phyloP scores from a whole-genome alignment of 2,888 invertebrate genomes.

The Andrena bucephala region DNA sequence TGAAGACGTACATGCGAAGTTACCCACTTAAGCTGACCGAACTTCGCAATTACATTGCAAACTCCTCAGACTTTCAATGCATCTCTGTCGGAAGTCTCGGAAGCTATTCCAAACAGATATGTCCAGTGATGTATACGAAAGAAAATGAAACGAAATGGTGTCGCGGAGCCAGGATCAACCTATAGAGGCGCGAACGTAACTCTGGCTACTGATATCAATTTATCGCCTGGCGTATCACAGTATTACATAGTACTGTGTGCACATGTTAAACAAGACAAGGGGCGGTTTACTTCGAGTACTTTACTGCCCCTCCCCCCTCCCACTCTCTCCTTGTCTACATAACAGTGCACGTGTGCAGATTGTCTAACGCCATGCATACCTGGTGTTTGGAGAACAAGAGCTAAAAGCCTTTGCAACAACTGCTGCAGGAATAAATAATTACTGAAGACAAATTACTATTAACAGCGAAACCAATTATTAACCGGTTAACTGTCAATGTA shows the following conservation, averaged over 20 bases:
- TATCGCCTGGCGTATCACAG: slow-evolving; percentile 69
- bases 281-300: slow-evolving; percentile 32
- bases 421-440: neutral
- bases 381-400: slow-evolving; percentile 9
- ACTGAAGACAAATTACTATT: neutral
- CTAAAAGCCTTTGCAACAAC: neutral
- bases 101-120: too few species aligned
- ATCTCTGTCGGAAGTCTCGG: too few species aligned
- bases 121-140: neutral
- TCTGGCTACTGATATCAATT: slow-evolving; percentile 56
- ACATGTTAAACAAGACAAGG: slow-evolving; percentile 63
- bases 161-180: neutral
- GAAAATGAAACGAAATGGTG: slow-evolving; percentile 9
- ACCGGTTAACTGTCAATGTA: too few species aligned
- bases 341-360: neutral
- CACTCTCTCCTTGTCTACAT: neutral
- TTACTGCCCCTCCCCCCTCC: neutral
- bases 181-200: slow-evolving; percentile 13
- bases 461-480: too few species aligned
- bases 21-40: neutral
- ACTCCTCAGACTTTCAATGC: too few species aligned
- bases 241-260: slow-evolving; percentile 30
- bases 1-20: neutral
- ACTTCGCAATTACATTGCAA: neutral
- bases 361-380: neutral